These are phyloP conservation scores for Elgaria multicarinata DNA, from an alignment of 2,113 vertebrate genomes.

Conservation along the genomic window DNA sequence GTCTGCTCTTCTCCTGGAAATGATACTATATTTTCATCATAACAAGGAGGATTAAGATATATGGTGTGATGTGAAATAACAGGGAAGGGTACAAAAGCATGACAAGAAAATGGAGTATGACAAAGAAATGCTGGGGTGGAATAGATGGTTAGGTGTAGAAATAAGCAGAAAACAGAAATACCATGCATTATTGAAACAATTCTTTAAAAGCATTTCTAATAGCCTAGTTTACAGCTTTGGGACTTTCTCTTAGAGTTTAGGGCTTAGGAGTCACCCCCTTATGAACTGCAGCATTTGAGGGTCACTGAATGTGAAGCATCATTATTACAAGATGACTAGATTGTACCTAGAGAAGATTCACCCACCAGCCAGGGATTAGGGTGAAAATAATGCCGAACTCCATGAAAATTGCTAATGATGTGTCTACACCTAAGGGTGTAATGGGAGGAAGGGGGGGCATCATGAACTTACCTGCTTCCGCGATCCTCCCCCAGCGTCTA, in stretches of 20 bases:
- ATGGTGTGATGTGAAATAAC: conserved; percentile 1
- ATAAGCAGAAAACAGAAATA: conserved; percentile 9
- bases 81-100: not conserved
- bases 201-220: conserved; percentile 1
- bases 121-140: not conserved
- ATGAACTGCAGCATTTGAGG: not conserved
- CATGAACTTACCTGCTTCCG: no score
- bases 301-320: not conserved
- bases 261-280: not conserved
- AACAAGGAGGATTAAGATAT: not conserved
- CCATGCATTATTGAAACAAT: not conserved
- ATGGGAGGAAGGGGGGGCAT: no score
- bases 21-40: not conserved
- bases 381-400: not conserved
- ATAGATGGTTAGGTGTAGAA: not conserved
- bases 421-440: no score
- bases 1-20: not conserved
- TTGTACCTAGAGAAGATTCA: not conserved
- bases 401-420: not conserved
- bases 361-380: not conserved
- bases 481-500: no score
- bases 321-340: not conserved
- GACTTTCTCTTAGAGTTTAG: not conserved
- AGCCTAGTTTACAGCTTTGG: not conserved
- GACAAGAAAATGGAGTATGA: conserved; percentile 6